Percentiles rank a stretch among this genome's conserved stretches.
Evolutionary conservation across 30 jellyfish, hydroid and myxozoan species (phyloP).

Genomic region (Turritopsis dohrnii): DNA sequence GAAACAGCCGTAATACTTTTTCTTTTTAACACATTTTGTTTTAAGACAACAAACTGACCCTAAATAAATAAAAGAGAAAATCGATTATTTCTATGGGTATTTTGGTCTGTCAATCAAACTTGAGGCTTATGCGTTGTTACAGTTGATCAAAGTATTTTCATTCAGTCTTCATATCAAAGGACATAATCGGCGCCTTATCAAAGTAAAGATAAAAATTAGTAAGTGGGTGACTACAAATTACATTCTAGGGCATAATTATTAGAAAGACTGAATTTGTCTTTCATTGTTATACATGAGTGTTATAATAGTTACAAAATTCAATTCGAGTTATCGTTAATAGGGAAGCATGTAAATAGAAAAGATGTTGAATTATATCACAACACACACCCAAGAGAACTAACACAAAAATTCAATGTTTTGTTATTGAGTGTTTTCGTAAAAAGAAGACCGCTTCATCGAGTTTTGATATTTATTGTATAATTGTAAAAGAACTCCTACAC

Average conservation of each 20-base stretch:
- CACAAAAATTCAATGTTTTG: neutral
- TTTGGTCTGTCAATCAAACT: neutral
- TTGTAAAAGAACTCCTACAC: neutral
- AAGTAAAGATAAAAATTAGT: neutral
- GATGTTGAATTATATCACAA: neutral
- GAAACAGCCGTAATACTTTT: neutral
- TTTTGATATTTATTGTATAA: neutral
- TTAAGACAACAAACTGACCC: neutral
- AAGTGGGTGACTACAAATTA: too few species aligned
- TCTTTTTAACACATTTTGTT: constrained; percentile 1
- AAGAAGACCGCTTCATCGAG: neutral
- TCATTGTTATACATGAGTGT: too few species aligned
- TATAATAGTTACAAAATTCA: too few species aligned
- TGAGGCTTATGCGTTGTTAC: neutral
- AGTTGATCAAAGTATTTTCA: neutral
- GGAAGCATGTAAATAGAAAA: too few species aligned
- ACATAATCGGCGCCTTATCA: neutral
- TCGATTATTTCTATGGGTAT: neutral
- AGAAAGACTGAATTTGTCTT: too few species aligned
- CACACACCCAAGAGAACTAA: neutral
- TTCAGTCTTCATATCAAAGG: neutral
- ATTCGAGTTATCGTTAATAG: too few species aligned
- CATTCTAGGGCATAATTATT: too few species aligned
- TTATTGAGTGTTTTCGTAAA: neutral
- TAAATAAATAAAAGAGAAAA: neutral